These are phyloP conservation scores for Amaurobius ferox DNA, from an alignment of 2,888 invertebrate genomes.

Conservation along the genomic window DNA sequence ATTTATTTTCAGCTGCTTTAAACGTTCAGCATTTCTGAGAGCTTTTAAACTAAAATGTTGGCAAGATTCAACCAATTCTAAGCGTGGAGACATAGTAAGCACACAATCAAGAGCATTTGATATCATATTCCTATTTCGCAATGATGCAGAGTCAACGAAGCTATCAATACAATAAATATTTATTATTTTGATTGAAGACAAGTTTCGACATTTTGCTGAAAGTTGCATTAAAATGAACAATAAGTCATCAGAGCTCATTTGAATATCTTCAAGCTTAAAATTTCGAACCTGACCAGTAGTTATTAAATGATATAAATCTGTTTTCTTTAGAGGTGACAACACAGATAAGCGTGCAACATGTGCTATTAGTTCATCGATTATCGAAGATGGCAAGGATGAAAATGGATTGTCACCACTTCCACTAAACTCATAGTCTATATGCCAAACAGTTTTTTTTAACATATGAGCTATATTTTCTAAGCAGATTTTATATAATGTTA, in stretches of 20 bases:
- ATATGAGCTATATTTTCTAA: slow-evolving; percentile 27
- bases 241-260: slow-evolving; percentile 29
- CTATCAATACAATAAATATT: slow-evolving; percentile 25
- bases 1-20: slow-evolving; percentile 36
- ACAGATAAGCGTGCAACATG: not conserved
- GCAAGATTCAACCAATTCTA: slow-evolving; percentile 35
- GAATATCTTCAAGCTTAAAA: slow-evolving; percentile 49
- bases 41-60: slow-evolving; percentile 40
- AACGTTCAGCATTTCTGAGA: not conserved
- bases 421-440: not conserved
- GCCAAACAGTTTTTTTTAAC: slow-evolving; percentile 40
- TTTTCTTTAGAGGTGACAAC: not conserved
- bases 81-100: slow-evolving; percentile 18
- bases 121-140: not conserved
- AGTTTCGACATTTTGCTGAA: slow-evolving; percentile 19
- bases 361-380: slow-evolving; percentile 35
- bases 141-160: too few species aligned
- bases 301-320: slow-evolving; percentile 40
- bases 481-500: slow-evolving; percentile 13
- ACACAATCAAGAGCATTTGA: slow-evolving; percentile 40
- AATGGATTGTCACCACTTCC: slow-evolving; percentile 47
- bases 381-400: slow-evolving; percentile 11
- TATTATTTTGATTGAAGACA: slow-evolving; percentile 21
- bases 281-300: slow-evolving; percentile 41
- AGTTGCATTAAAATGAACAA: slow-evolving; percentile 45